Conservation (phyloP, 2,113 vertebrate species). For the Antigone vipio region DNA sequence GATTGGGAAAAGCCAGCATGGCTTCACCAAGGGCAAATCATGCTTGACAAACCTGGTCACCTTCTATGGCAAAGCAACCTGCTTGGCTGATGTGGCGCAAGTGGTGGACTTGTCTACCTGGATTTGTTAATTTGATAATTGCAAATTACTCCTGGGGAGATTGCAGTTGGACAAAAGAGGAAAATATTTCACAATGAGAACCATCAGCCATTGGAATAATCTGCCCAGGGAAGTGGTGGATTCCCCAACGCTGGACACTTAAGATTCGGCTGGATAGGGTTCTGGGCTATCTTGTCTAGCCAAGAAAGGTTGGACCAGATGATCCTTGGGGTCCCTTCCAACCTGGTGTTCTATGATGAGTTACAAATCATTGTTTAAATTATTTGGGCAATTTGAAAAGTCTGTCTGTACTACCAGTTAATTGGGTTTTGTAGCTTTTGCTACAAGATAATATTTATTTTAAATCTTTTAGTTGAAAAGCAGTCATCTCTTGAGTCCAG, state of each 20-base stretch:
- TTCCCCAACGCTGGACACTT: accelerated
- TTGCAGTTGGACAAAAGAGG: not conserved
- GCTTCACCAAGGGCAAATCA: not conserved
- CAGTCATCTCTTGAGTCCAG: not conserved
- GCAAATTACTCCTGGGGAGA: not conserved
- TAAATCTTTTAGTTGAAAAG: not conserved
- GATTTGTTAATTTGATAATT: no score
- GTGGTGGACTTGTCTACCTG: no score
- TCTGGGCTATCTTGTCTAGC: not conserved
- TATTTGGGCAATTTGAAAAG: not conserved
- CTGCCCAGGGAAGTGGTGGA: not conserved
- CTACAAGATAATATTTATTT: not conserved
- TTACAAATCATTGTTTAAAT: not conserved
- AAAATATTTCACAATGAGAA: not conserved
- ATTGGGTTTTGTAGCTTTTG: not conserved
- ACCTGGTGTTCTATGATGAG: not conserved
- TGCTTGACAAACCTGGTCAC: not conserved
- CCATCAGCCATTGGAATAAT: not conserved
- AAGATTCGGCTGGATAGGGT: not conserved
- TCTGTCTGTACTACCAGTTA: not conserved
- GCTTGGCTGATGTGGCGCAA: no score
- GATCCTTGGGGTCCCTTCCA: not conserved
- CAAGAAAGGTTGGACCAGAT: not conserved
- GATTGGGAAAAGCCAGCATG: not conserved
- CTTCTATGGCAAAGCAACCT: not conserved